These are phyloP conservation scores for Sceloporus undulatus DNA, from an alignment of 2,113 vertebrate genomes.

Conservation along the genomic window DNA sequence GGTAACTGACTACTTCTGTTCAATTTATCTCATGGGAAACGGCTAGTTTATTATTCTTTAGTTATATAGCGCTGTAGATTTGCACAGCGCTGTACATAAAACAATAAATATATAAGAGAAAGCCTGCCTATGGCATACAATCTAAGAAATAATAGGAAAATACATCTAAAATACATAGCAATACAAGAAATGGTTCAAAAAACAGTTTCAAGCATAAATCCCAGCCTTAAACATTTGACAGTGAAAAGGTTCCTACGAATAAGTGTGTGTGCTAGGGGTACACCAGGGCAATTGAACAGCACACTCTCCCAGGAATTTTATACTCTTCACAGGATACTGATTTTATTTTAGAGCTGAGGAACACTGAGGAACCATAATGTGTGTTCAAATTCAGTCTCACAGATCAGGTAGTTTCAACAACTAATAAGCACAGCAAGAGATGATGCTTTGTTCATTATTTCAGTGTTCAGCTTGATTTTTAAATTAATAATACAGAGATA, in stretches of 20 bases:
- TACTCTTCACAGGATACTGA: neutral
- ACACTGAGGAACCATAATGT: neutral
- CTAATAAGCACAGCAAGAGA: too few species aligned
- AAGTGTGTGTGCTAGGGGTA: neutral
- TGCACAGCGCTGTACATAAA: too few species aligned
- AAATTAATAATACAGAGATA: too few species aligned
- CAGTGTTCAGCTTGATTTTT: too few species aligned
- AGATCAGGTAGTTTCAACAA: neutral
- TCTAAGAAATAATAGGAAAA: too few species aligned
- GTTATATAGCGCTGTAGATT: too few species aligned
- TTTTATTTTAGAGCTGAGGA: neutral
- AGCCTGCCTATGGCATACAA: too few species aligned
- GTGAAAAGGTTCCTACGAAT: neutral
- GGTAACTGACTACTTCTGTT: slow-evolving; percentile 17
- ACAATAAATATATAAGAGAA: too few species aligned
- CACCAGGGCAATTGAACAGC: neutral
- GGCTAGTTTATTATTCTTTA: neutral
- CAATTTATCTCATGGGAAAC: neutral
- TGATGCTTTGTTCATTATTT: too few species aligned
- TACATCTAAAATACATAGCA: too few species aligned
- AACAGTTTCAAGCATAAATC: neutral
- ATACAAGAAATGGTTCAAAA: too few species aligned
- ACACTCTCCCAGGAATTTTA: neutral
- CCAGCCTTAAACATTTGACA: neutral
- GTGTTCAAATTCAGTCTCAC: neutral